Conservation (phyloP, 2,113 vertebrate species). For the Philantomba maxwellii region DNA sequence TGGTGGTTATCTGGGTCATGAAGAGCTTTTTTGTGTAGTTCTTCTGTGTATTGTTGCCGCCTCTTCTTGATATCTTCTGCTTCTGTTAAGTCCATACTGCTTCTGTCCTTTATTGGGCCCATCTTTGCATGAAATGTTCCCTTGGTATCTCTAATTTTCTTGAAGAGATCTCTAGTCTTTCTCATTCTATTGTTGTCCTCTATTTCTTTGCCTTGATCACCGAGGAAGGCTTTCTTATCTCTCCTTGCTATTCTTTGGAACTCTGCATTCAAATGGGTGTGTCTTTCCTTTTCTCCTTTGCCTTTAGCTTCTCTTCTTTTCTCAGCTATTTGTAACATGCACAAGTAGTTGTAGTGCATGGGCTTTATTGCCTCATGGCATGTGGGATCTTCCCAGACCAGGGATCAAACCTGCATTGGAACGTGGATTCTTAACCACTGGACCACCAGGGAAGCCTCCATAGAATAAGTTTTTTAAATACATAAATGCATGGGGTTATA, state of each 20-base stretch:
- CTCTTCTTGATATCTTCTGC: neutral
- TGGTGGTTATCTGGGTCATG: neutral
- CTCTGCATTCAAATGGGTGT: neutral
- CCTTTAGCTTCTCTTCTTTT: neutral
- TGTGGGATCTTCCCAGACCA: neutral
- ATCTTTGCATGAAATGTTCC: neutral
- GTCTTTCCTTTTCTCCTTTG: neutral
- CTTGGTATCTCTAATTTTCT: neutral
- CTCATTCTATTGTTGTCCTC: neutral
- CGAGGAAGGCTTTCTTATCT: neutral
- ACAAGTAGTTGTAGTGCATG: neutral
- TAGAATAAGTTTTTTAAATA: neutral
- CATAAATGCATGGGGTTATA: neutral
- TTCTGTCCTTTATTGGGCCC: neutral
- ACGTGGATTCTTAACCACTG: neutral
- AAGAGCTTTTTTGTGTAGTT: neutral
- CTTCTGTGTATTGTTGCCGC: neutral
- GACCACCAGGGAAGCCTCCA: neutral
- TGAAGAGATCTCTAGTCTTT: neutral
- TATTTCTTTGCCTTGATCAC: neutral
- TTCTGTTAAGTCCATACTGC: neutral
- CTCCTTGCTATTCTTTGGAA: neutral
- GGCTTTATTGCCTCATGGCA: neutral
- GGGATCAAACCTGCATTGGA: neutral
- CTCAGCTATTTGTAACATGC: neutral